These are phyloP conservation scores for Brotula barbata DNA, from an alignment of 2,797 vertebrate genomes.

Conservation along the genomic window DNA sequence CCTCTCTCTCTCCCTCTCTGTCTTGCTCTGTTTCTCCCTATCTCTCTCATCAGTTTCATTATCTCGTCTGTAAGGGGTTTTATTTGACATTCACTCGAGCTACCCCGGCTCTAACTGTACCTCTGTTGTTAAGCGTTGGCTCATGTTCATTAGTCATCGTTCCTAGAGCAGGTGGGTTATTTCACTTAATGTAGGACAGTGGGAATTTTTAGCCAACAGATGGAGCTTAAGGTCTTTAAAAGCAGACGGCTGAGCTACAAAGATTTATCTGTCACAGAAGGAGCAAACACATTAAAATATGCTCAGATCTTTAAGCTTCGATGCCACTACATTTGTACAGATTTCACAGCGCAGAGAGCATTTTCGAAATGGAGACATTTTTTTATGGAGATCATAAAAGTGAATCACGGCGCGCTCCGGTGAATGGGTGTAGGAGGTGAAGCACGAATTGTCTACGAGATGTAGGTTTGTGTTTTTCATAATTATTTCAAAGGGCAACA, in stretches of 20 bases:
- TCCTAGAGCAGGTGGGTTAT: slow-evolving; percentile 25
- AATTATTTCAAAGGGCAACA: slow-evolving; percentile 71
- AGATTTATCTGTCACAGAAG: slow-evolving; percentile 22
- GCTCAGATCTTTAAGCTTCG: slow-evolving; percentile 13
- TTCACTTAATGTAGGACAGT: slow-evolving; percentile 25
- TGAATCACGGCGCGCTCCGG: slow-evolving; percentile 8
- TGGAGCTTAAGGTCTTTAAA: slow-evolving; percentile 1
- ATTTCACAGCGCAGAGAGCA: too few relatives aligned
- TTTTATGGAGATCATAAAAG: slow-evolving; percentile 26
- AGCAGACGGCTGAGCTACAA: slow-evolving; percentile 3
- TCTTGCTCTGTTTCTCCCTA: too few relatives aligned
- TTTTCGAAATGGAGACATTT: not conserved
- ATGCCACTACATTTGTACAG: not conserved
- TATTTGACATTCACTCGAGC: too few relatives aligned
- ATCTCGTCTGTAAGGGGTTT: too few relatives aligned
- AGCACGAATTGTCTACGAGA: slow-evolving; percentile 46
- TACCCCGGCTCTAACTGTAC: too few relatives aligned
- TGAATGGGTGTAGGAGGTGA: slow-evolving; percentile 31
- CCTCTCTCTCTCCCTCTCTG: too few relatives aligned
- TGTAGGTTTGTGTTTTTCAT: slow-evolving; percentile 61
- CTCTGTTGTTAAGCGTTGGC: too few relatives aligned
- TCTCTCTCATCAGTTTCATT: too few relatives aligned
- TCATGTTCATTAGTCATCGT: too few relatives aligned
- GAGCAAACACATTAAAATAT: slow-evolving; percentile 2
- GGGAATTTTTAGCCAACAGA: not conserved